Evolutionary conservation across 1,140 invertebrate species (phyloP).

Genomic region (Temnothorax curvispinosus): DNA sequence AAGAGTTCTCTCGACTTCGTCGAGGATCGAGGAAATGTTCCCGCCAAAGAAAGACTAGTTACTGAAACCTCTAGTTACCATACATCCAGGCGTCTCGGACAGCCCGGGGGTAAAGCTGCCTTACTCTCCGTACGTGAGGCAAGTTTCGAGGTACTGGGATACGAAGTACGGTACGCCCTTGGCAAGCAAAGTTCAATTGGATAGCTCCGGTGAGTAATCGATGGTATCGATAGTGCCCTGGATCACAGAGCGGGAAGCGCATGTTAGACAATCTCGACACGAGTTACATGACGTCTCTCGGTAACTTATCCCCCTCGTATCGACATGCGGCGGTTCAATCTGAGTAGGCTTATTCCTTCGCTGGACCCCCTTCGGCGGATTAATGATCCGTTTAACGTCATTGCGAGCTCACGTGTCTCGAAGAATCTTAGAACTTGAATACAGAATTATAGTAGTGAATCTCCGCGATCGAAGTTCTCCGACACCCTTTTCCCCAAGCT

Average conservation of each 20-base stretch:
- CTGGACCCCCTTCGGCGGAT: background rate
- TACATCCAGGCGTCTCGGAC: constrained; percentile 18
- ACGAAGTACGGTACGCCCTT: constrained; percentile 49
- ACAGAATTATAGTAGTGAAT: background rate
- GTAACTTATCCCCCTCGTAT: constrained; percentile 52
- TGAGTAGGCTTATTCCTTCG: constrained; percentile 18
- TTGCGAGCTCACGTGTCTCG: background rate
- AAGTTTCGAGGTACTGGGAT: constrained; percentile 44
- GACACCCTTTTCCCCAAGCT: background rate
- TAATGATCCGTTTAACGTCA: constrained; percentile 45
- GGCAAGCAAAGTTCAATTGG: constrained; percentile 61
- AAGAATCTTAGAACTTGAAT: constrained; percentile 17
- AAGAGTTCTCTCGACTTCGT: constrained; percentile 19
- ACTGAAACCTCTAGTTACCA: constrained; percentile 26
- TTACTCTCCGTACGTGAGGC: constrained; percentile 21
- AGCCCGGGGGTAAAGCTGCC: constrained; percentile 18
- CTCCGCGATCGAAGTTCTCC: background rate
- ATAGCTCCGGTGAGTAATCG: constrained; percentile 58
- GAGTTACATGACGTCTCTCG: constrained; percentile 56
- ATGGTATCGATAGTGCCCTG: constrained; percentile 50
- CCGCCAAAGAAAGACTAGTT: constrained; percentile 48
- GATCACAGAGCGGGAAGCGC: constrained; percentile 51
- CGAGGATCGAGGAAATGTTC: background rate
- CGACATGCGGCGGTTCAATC: constrained; percentile 51
- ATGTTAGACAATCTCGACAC: constrained; percentile 60